Base-by-base conservation (phyloP, 2,888 invertebrate species). In the Aleiodes testaceus region DNA sequence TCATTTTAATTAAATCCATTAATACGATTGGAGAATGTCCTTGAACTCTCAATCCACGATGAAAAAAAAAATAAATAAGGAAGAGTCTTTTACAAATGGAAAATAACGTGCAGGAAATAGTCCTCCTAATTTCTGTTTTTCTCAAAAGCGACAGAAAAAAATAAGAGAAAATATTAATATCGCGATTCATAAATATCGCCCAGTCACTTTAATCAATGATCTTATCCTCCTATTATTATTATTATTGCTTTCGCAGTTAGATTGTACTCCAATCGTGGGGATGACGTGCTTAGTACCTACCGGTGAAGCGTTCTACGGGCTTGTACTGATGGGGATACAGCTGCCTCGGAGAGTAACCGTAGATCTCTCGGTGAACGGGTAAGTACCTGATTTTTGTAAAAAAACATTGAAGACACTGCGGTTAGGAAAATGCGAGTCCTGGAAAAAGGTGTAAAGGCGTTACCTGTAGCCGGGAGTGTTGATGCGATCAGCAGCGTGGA, bases 281-380 rank as follows among this genome's bases (percentile, higher is more conserved):
- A n/a, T 63, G 66, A 67, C 50, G 69, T 68, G 73, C 69, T 66
- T 84, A 87, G 86, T 89, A 94, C 95, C 93, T 91, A 95, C 95
- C 93, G 91, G 95, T 92, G 92, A 93, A 93, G 90, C 92, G 91
- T 86, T 93, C 93, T 88, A 93, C 90, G 79, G 88, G 86, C 87
- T 92, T 91, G 91, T 94, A 95, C 91, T 95, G 94, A 91, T 94
- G 95, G 84, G 95, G 92, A 88, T 94, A 95, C 91, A 96, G 93
- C 87, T 93, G 90, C 88, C 95, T 92, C 81, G 96, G 96, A 81
- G 95, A 94, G 89, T 96, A 95, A 78, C 96, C 96, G 89, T 96
- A 96, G 85, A 92, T 93, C 88, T 96, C 95, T 86, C 96, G 93
- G 89, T 95, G 95, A 82, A 96, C 93, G 81, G 96, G 96, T 89